These are phyloP conservation scores for Calidris pygmaea DNA, from an alignment of 2,113 vertebrate genomes.

Conservation along the genomic window DNA sequence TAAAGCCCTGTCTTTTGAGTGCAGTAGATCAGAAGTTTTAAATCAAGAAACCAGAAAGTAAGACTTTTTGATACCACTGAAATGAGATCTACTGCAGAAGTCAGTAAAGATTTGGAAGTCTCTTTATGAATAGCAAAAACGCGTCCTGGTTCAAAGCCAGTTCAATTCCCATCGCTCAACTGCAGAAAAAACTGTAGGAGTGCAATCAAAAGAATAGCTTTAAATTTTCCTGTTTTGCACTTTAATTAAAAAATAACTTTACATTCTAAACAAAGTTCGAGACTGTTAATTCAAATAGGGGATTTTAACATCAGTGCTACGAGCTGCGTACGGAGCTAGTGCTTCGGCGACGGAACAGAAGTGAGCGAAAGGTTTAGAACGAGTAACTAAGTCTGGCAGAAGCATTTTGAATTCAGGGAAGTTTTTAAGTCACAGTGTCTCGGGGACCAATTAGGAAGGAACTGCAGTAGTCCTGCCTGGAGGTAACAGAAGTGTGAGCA, in stretches of 20 bases:
- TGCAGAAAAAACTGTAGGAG: background rate
- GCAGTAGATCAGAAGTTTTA: background rate
- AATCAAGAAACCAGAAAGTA: background rate
- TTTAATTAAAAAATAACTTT: background rate
- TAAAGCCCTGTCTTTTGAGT: background rate
- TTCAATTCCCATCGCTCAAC: background rate
- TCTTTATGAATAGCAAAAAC: background rate
- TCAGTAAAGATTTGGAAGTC: background rate
- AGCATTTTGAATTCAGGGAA: slow-evolving; percentile 42
- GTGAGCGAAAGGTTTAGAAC: background rate
- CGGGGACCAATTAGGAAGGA: slow-evolving; percentile 68
- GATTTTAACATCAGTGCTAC: background rate
- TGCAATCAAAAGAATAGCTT: background rate
- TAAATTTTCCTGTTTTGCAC: background rate
- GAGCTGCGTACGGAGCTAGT: background rate
- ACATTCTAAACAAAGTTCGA: background rate
- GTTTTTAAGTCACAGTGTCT: slow-evolving; percentile 52
- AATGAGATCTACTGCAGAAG: background rate
- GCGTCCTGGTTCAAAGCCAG: background rate
- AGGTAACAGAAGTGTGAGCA: slow-evolving; percentile 43
- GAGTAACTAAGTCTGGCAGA: background rate
- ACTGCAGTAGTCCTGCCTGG: slow-evolving; percentile 62
- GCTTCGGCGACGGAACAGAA: background rate
- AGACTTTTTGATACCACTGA: background rate
- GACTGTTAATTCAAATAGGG: background rate